A percentile compares a stretch with the other conserved stretches of the same genome.
These are phyloP conservation scores for Pomatorhinus ruficollis DNA, from an alignment of 2,113 vertebrate genomes.

Conservation along the genomic window DNA sequence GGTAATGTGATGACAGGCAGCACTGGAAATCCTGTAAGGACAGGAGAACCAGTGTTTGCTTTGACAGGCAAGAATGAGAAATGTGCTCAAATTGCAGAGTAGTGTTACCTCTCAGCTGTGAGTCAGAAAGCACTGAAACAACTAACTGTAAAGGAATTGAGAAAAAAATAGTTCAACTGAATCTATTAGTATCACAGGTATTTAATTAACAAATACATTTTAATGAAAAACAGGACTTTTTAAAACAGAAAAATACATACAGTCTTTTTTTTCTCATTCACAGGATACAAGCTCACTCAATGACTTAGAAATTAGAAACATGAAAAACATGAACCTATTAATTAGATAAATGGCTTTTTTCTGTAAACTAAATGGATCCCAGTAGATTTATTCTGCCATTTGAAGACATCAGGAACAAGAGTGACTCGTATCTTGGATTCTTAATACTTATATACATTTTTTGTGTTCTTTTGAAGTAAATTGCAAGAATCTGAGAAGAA, in stretches of 20 bases:
- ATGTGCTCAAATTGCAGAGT: background rate
- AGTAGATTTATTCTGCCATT: background rate
- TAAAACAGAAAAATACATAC: background rate
- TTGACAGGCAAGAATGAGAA: background rate
- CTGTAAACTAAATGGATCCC: background rate
- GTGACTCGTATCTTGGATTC: background rate
- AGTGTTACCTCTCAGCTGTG: background rate
- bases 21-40: background rate
- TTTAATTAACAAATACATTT: background rate
- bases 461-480: slow-evolving; percentile 84
- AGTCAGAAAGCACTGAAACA: background rate
- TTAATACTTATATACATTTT: background rate
- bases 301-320: background rate
- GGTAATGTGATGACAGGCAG: background rate
- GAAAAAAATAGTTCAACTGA: background rate
- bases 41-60: background rate
- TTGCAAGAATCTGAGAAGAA: slow-evolving; percentile 91
- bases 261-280: slow-evolving; percentile 4
- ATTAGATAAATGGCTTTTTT: background rate
- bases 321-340: background rate
- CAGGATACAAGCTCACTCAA: background rate
- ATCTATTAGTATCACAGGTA: background rate
- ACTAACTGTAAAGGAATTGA: background rate
- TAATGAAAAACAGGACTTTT: background rate
- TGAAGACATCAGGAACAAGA: background rate